Conservation (phyloP, 2,797 vertebrate species). For the Brotogeris chrysoptera region DNA sequence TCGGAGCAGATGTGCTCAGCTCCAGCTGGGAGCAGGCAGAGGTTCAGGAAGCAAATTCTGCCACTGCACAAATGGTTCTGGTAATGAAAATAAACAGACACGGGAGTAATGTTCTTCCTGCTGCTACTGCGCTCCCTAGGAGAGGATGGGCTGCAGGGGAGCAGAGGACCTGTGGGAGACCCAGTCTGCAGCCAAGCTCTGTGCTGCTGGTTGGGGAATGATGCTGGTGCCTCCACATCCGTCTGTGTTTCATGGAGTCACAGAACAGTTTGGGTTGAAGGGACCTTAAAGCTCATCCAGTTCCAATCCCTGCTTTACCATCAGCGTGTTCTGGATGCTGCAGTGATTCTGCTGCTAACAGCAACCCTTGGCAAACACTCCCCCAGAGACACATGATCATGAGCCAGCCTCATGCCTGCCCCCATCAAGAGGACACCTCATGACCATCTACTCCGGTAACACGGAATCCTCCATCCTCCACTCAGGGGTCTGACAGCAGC, state of each 20-base stretch:
- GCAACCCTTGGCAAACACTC: not conserved
- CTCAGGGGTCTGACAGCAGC: not conserved
- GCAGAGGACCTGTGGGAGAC: not conserved
- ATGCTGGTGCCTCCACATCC: not conserved
- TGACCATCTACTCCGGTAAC: not conserved
- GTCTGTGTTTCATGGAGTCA: not conserved
- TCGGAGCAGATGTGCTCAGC: not conserved
- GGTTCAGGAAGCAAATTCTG: not conserved
- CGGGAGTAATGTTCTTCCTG: not conserved
- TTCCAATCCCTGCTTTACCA: not conserved
- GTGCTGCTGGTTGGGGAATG: not conserved
- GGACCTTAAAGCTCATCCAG: not conserved
- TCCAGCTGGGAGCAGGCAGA: not conserved
- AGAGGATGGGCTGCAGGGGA: not conserved
- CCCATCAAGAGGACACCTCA: not conserved
- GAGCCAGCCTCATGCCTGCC: not conserved
- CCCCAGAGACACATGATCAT: not conserved
- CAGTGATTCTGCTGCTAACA: not conserved
- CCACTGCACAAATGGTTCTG: not conserved
- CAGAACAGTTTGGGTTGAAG: not conserved
- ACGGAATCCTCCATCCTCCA: not conserved
- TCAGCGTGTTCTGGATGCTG: not conserved
- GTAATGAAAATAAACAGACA: constrained; percentile 28
- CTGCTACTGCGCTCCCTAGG: not conserved
- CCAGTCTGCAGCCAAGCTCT: not conserved